phyloP scores from a whole-genome alignment of 2,113 vertebrate genomes.

The Gnathonemus longibarbis region DNA sequence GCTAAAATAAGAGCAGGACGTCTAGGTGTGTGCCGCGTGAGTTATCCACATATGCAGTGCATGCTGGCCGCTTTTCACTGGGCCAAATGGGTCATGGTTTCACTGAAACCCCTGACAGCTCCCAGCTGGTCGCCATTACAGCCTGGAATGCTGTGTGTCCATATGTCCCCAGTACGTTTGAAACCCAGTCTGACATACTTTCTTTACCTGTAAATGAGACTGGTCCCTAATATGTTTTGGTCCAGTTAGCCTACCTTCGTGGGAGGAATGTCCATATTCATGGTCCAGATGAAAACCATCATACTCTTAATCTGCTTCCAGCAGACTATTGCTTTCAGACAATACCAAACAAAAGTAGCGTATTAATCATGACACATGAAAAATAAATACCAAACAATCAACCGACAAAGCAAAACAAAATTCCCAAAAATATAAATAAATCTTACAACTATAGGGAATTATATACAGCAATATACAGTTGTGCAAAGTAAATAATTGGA shows the following conservation, averaged over 20 bases:
- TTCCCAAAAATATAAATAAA: slow-evolving; percentile 54
- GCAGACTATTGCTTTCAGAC: slow-evolving; percentile 87
- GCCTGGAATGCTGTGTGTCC: not conserved
- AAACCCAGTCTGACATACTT: not conserved
- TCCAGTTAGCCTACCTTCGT: slow-evolving; percentile 54
- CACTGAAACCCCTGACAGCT: not conserved
- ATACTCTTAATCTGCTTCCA: slow-evolving; percentile 77
- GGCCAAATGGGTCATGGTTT: not conserved
- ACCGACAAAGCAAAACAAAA: slow-evolving; percentile 41
- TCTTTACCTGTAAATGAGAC: not conserved
- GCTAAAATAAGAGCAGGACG: not conserved
- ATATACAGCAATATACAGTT: slow-evolving; percentile 40
- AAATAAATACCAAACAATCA: slow-evolving; percentile 54
- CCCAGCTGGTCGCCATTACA: not conserved
- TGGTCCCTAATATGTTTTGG: slow-evolving; percentile 25
- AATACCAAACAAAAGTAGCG: slow-evolving; percentile 35
- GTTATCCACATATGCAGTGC: not conserved
- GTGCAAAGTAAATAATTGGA: slow-evolving; percentile 30
- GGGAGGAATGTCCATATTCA: slow-evolving; percentile 55
- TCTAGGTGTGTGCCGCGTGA: not conserved
- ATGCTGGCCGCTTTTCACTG: not conserved
- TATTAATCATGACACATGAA: slow-evolving; percentile 51
- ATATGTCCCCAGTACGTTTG: not conserved
- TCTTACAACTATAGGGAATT: slow-evolving; percentile 39
- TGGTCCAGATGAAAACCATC: slow-evolving; percentile 50